These are phyloP conservation scores for Cylas formicarius DNA, from an alignment of 1,140 invertebrate species.

Conservation along the genomic window DNA sequence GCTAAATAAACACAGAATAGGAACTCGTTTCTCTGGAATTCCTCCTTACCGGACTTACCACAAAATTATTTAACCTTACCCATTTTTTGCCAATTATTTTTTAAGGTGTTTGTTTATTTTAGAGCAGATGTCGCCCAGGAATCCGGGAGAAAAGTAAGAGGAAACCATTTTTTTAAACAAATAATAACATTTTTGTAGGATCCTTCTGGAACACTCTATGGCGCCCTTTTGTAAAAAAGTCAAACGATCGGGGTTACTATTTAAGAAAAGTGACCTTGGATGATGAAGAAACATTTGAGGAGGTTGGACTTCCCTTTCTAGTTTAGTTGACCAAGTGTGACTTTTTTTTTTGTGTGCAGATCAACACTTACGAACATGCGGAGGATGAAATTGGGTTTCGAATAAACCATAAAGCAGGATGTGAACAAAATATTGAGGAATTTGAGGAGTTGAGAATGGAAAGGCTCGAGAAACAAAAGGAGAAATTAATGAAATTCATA, in stretches of 20 bases:
- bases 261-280: conserved; percentile 15
- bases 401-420: too few species aligned
- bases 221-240: conserved; percentile 1
- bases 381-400: too few species aligned
- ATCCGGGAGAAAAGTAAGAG: too few species aligned
- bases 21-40: too few species aligned
- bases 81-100: too few species aligned
- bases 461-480: conserved; percentile 4
- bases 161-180: too few species aligned
- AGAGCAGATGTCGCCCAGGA: too few species aligned
- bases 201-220: conserved; percentile 9
- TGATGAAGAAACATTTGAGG: conserved; percentile 14
- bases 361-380: conserved; percentile 20
- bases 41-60: too few species aligned
- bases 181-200: conserved; percentile 10
- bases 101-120: too few species aligned
- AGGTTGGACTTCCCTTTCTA: conserved; percentile 12
- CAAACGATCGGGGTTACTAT: conserved; percentile 5
- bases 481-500: conserved; percentile 5
- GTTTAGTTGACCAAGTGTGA: background rate
- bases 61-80: too few species aligned
- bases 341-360: conserved; percentile 7
- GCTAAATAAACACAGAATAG: too few species aligned
- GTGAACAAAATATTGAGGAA: background rate
- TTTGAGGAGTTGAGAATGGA: conserved; percentile 3